Conservation (phyloP, 2,113 vertebrate species). For the Lepidothrix coronata region DNA sequence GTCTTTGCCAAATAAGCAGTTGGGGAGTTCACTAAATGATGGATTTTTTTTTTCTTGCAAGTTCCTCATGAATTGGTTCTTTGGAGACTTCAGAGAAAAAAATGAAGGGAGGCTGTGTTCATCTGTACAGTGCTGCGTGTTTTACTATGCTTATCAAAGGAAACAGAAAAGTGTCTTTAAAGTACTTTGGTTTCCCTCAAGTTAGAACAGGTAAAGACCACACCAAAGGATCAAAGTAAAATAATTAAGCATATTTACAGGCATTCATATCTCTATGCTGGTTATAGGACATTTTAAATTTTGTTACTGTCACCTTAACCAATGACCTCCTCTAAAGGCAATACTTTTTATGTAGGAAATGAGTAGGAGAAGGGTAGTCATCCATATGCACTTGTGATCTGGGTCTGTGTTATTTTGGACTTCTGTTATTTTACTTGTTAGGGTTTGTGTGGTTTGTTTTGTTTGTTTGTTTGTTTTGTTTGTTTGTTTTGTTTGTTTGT, state of each 20-base stretch:
- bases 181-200: background rate
- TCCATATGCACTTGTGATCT: background rate
- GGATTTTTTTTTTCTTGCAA: background rate
- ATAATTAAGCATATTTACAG: background rate
- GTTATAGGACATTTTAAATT: background rate
- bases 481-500: background rate
- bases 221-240: background rate
- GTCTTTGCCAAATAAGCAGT: background rate
- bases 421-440: background rate
- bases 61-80: background rate
- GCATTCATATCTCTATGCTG: background rate
- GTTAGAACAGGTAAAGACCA: background rate
- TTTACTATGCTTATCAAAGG: background rate
- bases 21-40: rapidly evolving
- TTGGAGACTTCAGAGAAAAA: background rate
- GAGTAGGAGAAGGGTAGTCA: rapidly evolving
- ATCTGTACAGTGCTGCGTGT: background rate
- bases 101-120: background rate
- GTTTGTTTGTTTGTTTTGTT: background rate
- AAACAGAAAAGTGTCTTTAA: background rate
- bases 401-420: background rate
- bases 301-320: background rate
- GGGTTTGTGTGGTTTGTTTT: too few species aligned
- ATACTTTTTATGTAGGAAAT: background rate
- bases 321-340: background rate